phyloP scores from a whole-genome alignment of 2,888 invertebrate genomes.

The Netelia virgata region DNA sequence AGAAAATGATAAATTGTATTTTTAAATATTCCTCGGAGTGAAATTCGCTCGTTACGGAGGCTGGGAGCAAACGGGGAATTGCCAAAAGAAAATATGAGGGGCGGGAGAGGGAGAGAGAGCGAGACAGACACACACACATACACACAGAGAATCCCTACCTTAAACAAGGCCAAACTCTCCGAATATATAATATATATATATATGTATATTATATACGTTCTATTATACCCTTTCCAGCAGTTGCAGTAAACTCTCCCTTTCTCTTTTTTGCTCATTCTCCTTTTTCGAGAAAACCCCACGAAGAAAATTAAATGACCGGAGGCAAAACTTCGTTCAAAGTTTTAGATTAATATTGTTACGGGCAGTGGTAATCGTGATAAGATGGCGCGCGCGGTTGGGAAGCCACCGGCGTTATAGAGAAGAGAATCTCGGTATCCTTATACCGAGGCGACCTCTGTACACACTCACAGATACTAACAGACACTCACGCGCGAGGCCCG shows the following conservation, averaged over 20 bases:
- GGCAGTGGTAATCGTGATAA: slow-evolving; percentile 78
- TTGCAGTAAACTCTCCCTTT: slow-evolving; percentile 20
- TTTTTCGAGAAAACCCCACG: slow-evolving; percentile 61
- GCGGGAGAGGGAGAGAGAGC: background rate
- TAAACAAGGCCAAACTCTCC: slow-evolving; percentile 40
- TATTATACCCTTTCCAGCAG: slow-evolving; percentile 1
- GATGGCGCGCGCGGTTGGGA: slow-evolving; percentile 61
- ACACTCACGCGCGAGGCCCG: background rate
- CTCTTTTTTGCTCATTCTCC: background rate
- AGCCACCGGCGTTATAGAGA: slow-evolving; percentile 34
- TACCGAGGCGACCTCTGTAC: slow-evolving; percentile 12
- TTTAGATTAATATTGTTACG: slow-evolving; percentile 81
- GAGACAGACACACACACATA: background rate
- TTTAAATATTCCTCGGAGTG: slow-evolving; percentile 72
- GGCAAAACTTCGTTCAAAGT: slow-evolving; percentile 75
- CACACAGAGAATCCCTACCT: slow-evolving; percentile 19
- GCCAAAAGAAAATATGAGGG: background rate
- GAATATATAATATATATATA: slow-evolving; percentile 32
- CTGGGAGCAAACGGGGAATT: background rate
- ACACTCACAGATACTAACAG: background rate
- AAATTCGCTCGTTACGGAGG: slow-evolving; percentile 20
- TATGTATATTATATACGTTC: background rate
- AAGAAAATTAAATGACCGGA: slow-evolving; percentile 78
- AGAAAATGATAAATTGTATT: slow-evolving; percentile 77
- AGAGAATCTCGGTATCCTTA: slow-evolving; percentile 46